Base-by-base conservation (phyloP, 1,140 invertebrate species). In the Trigoniulus corallinus region DNA sequence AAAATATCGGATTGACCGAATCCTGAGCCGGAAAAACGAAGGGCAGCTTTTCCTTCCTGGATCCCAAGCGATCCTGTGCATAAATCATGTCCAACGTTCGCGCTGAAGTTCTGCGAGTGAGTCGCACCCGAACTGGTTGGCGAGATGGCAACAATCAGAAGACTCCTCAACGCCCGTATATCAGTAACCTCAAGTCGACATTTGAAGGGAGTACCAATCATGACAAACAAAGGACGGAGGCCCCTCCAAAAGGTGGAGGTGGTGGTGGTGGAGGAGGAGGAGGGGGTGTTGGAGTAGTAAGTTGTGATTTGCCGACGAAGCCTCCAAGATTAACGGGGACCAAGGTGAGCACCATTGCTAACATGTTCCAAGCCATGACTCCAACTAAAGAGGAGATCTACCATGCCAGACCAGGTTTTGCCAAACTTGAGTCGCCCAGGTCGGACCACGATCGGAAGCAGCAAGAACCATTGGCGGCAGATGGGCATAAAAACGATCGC, bases 311-410 rank as follows among this genome's bases (percentile, higher is more conserved):
- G 4, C 18, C 22, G 20, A 4, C 24, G 22, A 55, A 56, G 34
- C 22, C 26, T 40, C 37, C 1, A 0, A 34, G 47, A 23, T 34
- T 37, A 3, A 70, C 74, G 57, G 82, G 82, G 60, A 78, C 81
- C 56, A 89, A 89, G 72, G 85, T 88, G 58, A 87, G 84, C 29
- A 83, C 88, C 69, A 88, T 89, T 50, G 85, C 85, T 26, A 86
- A 86, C 64, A 84, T 88, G 61, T 89, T 89, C 67, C 82, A 85
- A 71, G 62, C 58, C 26, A 63, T 58, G 51, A 47, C 48, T 15
- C 59, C 64, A 27, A 43, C 54, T 20, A 24, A 44, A 44, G 42
- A 44, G 18, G 18, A 20, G 4, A 24, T 24, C 42, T 10, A 7
- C 12, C 24, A 44, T 7, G 12, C 42, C 7, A 44, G 42, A 18